Base-by-base conservation (phyloP, 2,797 vertebrate genomes). In the Silurus lanzhouensis region DNA sequence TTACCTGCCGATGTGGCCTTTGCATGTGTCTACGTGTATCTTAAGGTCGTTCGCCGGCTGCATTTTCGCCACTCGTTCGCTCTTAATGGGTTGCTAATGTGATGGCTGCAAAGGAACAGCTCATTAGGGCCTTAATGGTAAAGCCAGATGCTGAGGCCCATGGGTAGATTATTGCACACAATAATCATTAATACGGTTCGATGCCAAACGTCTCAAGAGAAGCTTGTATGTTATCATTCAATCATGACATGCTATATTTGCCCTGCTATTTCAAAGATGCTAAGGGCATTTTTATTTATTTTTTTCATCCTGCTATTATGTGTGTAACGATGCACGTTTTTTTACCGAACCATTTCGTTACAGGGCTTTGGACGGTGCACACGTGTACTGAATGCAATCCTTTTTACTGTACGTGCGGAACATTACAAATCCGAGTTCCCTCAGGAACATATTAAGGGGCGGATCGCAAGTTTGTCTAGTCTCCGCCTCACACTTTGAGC, bases 121-220 rank as follows among this genome's bases (percentile, higher is more conserved):
- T 93, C 94, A 94, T 95, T 95, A 94, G 92, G 90, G 88, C 72
- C 90, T 90, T 95, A 94, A 94, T 93, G 92, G 91, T 90, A 90
- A 91, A 92, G 90, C 92, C 94, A 95, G 95, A 91, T 93, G 92
- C 93, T 92, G 89, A 92, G 92, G 90, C 92, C 90, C 90, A 91
- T 91, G 91, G 84, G 87, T 91, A 91, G 91, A 93, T 90, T 92
- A 92, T 91, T 93, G 79, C 91, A 91, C 88, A 92, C 88, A 92
- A 92, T 91, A 90, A 92, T 91, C 86, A 86, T 90, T 92, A 90
- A 91, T 92, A 95, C 90, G 89, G 85, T 86, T 91, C 92, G 91
- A 93, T 91, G 91, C 87, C 85, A 77, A 88, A 83, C 86, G 85
- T 86, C 84, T 90, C 83, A 88, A 66, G 67, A 81, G 88, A 72